Percentiles rank a stretch among this genome's conserved stretches.
These are phyloP conservation scores for Tetramorium bicarinatum DNA, from an alignment of 2,888 invertebrate genomes.

Conservation along the genomic window DNA sequence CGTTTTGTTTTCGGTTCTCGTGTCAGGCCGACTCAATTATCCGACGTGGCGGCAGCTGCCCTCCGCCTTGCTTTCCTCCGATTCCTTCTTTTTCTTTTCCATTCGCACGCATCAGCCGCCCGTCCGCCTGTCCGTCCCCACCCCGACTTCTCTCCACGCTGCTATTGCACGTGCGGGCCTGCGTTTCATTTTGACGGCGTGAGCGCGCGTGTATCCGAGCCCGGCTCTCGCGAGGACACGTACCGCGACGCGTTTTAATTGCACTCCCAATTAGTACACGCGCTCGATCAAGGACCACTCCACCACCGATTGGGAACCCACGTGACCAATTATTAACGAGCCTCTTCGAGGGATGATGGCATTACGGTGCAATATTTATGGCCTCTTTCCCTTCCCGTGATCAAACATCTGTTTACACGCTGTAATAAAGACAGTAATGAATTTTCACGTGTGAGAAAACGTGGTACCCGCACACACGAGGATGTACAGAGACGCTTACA, in stretches of 20 bases:
- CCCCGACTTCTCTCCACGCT: conserved; percentile 13
- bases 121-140: not conserved
- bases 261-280: conserved; percentile 85
- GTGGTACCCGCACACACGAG: not conserved
- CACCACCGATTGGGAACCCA: conserved; percentile 73
- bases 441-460: not conserved
- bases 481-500: not conserved
- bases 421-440: conserved; percentile 32
- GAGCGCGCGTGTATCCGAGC: conserved; percentile 55
- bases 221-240: conserved; percentile 62
- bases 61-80: conserved; percentile 62
- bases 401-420: conserved; percentile 8
- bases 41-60: conserved; percentile 44
- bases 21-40: conserved; percentile 75
- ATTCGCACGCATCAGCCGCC: conserved; percentile 26
- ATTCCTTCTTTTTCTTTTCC: conserved; percentile 57
- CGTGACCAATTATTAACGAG: conserved; percentile 84
- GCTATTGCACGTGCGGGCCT: conserved; percentile 36
- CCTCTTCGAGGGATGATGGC: conserved; percentile 19
- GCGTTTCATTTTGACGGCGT: conserved; percentile 77
- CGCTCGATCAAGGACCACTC: conserved; percentile 83
- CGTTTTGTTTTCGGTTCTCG: conserved; percentile 73
- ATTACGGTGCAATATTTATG: not conserved
- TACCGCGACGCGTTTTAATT: conserved; percentile 82
- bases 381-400: not conserved